A percentile compares a stretch with the other conserved stretches of the same genome.
Conservation (phyloP, 2,888 invertebrate species). For the Lasioglossum vierecki region DNA sequence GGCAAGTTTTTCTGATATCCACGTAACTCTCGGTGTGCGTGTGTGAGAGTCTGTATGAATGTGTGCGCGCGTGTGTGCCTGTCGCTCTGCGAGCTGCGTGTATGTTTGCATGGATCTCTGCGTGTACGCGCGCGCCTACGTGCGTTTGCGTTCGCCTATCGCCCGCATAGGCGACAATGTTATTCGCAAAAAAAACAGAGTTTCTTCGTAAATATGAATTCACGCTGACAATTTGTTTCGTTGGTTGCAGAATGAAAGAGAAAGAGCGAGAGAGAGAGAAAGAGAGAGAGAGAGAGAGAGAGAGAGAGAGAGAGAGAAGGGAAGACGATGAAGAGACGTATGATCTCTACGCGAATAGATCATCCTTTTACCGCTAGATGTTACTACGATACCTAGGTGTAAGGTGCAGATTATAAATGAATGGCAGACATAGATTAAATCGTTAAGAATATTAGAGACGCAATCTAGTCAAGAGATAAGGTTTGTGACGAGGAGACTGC, state of each 20-base stretch:
- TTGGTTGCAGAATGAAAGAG: constrained; percentile 3
- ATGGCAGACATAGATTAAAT: constrained; percentile 73
- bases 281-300: neutral
- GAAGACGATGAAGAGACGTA: constrained; percentile 13
- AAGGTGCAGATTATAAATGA: constrained; percentile 73
- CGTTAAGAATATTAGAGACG: constrained; percentile 79
- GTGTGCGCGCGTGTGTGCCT: neutral
- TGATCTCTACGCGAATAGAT: constrained; percentile 71
- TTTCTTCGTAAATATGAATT: constrained; percentile 17
- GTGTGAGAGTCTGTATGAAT: neutral
- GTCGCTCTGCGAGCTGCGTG: neutral
- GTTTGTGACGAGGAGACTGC: constrained; percentile 44
- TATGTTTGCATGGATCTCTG: too few relatives aligned
- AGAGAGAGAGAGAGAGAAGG: neutral
- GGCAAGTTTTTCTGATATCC: constrained; percentile 35
- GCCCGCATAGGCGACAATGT: constrained; percentile 28
- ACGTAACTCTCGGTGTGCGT: constrained; percentile 25
- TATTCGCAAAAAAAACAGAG: constrained; percentile 19
- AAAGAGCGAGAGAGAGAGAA: neutral
- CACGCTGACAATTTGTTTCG: constrained; percentile 12
- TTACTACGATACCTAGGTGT: constrained; percentile 79
- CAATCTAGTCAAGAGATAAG: constrained; percentile 82
- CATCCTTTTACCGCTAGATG: constrained; percentile 82
- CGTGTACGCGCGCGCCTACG: neutral
- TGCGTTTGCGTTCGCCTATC: constrained; percentile 31